Evolutionary conservation across 2,888 invertebrate genomes (phyloP).

Genomic region (Allacma fusca): DNA sequence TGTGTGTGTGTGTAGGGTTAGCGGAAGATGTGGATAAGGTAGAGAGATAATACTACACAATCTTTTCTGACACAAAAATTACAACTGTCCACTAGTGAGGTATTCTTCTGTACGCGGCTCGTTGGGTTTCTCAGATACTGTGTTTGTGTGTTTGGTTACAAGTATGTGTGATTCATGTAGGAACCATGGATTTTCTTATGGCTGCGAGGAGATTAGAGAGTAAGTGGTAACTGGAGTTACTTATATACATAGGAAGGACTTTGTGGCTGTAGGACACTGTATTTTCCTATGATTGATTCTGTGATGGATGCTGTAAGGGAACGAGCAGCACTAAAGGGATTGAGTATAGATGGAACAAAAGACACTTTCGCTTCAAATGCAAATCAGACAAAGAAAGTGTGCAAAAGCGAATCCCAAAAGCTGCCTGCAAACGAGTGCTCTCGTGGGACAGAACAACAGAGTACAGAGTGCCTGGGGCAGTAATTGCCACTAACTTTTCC

Average conservation of each 20-base stretch:
- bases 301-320: background rate
- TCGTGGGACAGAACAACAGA: background rate
- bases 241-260: too few relatives aligned
- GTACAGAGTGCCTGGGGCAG: background rate
- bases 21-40: too few relatives aligned
- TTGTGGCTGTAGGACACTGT: too few relatives aligned
- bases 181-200: background rate
- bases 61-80: too few relatives aligned
- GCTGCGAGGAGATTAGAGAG: background rate
- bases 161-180: background rate
- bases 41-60: too few relatives aligned
- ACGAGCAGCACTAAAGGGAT: background rate
- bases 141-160: background rate
- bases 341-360: conserved; percentile 16
- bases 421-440: background rate
- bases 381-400: conserved; percentile 24
- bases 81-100: too few relatives aligned
- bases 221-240: background rate
- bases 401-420: conserved; percentile 5
- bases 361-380: conserved; percentile 28
- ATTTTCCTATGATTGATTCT: too few relatives aligned
- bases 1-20: too few relatives aligned
- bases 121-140: background rate
- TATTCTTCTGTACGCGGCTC: background rate
- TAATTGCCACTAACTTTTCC: conserved; percentile 8